Evolutionary conservation across 2,797 vertebrate genomes (phyloP).

Genomic region (Loriculus beryllinus): DNA sequence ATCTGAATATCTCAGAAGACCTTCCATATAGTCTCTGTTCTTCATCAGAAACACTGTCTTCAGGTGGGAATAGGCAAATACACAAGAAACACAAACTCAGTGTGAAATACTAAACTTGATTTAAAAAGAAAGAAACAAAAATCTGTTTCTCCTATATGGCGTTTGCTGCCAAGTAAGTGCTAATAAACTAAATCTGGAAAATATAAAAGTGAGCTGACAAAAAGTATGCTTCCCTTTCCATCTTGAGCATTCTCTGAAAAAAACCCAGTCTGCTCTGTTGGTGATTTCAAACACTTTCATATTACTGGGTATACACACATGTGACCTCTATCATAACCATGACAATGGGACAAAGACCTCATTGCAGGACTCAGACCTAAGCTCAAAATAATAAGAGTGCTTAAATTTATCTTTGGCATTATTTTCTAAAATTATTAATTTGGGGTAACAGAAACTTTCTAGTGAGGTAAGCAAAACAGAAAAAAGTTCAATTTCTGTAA

Average conservation of each 20-base stretch:
- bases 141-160: neutral
- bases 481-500: neutral
- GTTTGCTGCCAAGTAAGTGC: neutral
- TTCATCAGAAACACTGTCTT: neutral
- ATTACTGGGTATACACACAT: neutral
- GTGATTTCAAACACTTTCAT: neutral
- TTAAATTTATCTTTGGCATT: neutral
- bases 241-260: neutral
- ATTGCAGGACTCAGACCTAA: neutral
- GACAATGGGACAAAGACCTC: neutral
- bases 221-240: neutral
- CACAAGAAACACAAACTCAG: neutral
- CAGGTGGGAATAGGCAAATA: neutral
- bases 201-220: neutral
- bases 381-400: neutral
- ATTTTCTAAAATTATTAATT: neutral
- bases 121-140: neutral
- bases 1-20: neutral
- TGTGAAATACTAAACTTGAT: neutral
- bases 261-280: neutral
- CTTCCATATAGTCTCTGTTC: neutral
- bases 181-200: neutral
- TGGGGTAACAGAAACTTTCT: neutral
- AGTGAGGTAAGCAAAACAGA: neutral
- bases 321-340: neutral